Base-by-base conservation (phyloP, 1,140 invertebrate species). In the Neuroterus valhalla region DNA sequence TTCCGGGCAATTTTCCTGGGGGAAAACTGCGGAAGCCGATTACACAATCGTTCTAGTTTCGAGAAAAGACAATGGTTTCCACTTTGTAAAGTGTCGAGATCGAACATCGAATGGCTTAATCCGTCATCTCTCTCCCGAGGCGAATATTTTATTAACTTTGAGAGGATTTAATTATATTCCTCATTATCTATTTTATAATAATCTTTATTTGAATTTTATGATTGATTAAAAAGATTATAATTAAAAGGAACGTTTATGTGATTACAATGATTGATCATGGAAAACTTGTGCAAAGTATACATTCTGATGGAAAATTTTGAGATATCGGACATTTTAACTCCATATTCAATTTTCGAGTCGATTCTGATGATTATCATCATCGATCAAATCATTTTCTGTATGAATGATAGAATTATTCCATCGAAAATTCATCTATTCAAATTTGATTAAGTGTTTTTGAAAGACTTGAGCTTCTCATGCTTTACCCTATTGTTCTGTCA, bases 1-100 rank as follows among this genome's bases (percentile, higher is more conserved):
- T 70, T 78, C 75, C 77, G 80, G 78, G 79, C 67, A 82, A 78
- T 82, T 84, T 78, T 75, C 72, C 77, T 72, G 74, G 75, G 78
- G 79, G 82, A 85, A 85, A 86, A 82, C 81, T 82, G 79, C 82
- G 84, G 85, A 85, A 85, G 83, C 77, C 79, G 77, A 82, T 83
- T 82, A 81, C 78, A 78, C 78, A 80, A 81, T 81, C 81, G 84
- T 79, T 81, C 83, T 75, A 85, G 76, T 82, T 85, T 83, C 74
- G 74, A 78, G 82, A 79, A 83, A 84, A 82, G 83, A 81, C 78
- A 81, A 80, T 80, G 73, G 78, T 82, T 80, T 82, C 77, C 79
- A 79, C 74, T 79, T 81, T 81, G 79, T 83, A 78, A 80, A 73
- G 70, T 79, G 79, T 69, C 44, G 71, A 76, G 74, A 72, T 78